Percentiles rank a stretch among this genome's conserved stretches.
Conservation (phyloP, 2,888 invertebrate species). For the Podotricha telesiphe region DNA sequence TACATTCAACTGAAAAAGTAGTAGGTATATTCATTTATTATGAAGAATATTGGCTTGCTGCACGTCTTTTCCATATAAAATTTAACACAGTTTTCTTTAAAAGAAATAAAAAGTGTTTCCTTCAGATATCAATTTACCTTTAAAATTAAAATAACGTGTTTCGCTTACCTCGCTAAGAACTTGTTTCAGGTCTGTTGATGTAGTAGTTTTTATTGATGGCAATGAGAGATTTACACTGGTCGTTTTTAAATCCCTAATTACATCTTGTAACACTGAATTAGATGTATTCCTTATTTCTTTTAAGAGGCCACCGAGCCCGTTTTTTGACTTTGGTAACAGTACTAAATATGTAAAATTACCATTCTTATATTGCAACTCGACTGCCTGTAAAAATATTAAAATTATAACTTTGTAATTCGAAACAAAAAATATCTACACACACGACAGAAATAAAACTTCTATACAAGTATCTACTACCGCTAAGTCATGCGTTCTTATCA, state of each 20-base stretch:
- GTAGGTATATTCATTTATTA: too few species aligned
- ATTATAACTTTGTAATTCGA: neutral
- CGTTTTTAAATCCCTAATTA: constrained; percentile 2
- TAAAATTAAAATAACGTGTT: neutral
- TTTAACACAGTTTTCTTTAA: too few species aligned
- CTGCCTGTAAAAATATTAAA: constrained; percentile 34
- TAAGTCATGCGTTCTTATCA: too few species aligned
- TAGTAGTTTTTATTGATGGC: constrained; percentile 33
- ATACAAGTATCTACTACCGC: too few species aligned
- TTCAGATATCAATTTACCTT: too few species aligned
- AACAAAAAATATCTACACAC: too few species aligned
- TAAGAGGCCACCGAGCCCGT: constrained; percentile 33
- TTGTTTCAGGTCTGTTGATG: constrained; percentile 33
- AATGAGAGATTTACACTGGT: constrained; percentile 28
- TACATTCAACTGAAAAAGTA: too few species aligned
- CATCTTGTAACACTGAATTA: constrained; percentile 23
- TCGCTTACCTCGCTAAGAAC: constrained; percentile 26
- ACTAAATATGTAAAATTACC: constrained; percentile 35
- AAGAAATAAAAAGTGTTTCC: too few species aligned
- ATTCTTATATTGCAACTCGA: constrained; percentile 38
- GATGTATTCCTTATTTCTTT: constrained; percentile 20
- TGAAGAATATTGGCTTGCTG: too few species aligned
- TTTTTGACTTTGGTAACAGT: constrained; percentile 32
- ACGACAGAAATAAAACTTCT: too few species aligned
- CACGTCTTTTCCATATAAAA: too few species aligned